Conservation (phyloP, 2,888 invertebrate species). For the Tetranychus truncatus region DNA sequence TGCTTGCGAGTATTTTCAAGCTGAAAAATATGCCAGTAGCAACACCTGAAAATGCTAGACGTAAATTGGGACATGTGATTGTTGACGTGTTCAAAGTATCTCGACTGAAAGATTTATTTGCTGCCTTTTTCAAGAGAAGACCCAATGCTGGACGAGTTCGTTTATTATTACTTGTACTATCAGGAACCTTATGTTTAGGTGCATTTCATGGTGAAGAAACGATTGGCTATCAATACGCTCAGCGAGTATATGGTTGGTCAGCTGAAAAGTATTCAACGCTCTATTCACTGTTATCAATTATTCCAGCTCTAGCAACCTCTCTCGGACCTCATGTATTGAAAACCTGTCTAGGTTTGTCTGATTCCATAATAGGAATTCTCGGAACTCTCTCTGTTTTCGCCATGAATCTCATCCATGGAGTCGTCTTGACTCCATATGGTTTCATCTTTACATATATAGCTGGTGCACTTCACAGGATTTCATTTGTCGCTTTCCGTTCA, state of each 20-base stretch:
- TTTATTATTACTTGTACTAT: neutral
- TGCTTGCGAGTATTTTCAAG: neutral
- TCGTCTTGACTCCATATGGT: neutral
- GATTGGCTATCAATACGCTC: slow-evolving; percentile 8
- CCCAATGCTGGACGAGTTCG: neutral
- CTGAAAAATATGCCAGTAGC: neutral
- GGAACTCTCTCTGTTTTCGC: neutral
- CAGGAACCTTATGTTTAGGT: neutral
- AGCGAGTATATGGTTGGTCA: slow-evolving; percentile 16
- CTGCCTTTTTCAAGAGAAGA: neutral
- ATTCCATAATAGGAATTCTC: neutral
- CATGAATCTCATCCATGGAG: neutral
- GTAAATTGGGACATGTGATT: neutral
- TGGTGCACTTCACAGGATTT: neutral
- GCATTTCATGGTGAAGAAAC: neutral
- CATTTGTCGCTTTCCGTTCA: neutral
- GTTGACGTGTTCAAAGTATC: neutral
- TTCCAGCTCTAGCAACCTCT: slow-evolving; percentile 12
- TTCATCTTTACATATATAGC: neutral
- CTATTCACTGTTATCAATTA: slow-evolving; percentile 7
- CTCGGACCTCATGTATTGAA: neutral
- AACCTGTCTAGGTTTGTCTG: neutral
- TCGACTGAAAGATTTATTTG: neutral
- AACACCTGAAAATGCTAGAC: neutral
- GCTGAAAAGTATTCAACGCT: slow-evolving; percentile 10